These are phyloP conservation scores for Griposia aprilina DNA, from an alignment of 2,888 invertebrate species.

Conservation along the genomic window DNA sequence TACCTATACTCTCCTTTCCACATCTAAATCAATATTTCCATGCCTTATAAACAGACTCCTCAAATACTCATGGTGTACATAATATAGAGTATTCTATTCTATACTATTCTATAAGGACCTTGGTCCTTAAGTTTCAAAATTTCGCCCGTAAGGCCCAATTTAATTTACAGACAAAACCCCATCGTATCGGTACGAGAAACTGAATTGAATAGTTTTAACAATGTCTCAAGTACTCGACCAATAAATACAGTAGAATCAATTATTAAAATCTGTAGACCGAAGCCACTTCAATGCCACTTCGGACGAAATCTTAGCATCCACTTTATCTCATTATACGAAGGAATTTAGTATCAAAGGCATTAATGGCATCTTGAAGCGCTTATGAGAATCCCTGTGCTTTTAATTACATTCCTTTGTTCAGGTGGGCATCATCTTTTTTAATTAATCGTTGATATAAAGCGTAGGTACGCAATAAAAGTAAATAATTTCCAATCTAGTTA, in stretches of 20 bases:
- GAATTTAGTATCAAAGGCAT: conserved; percentile 64
- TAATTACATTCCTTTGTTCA: conserved; percentile 68
- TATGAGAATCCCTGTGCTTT: conserved; percentile 45
- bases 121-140: neutral
- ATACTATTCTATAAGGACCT: neutral
- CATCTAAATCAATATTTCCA: too few species aligned
- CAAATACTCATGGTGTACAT: neutral
- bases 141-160: neutral
- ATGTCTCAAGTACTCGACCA: conserved; percentile 8
- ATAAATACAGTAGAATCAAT: conserved; percentile 28
- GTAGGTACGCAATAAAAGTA: neutral
- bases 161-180: neutral
- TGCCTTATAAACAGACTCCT: too few species aligned
- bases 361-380: conserved; percentile 59
- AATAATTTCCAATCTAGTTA: neutral
- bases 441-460: conserved; percentile 37
- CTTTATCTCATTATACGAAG: conserved; percentile 50
- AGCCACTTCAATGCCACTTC: conserved; percentile 23
- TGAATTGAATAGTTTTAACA: neutral
- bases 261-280: conserved; percentile 39
- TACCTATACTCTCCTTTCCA: too few species aligned
- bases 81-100: neutral
- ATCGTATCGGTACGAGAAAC: neutral
- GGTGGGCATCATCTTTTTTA: conserved; percentile 42
- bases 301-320: conserved; percentile 48